phyloP scores from a whole-genome alignment of 2,113 vertebrate species.

The Ctenomys sociabilis region DNA sequence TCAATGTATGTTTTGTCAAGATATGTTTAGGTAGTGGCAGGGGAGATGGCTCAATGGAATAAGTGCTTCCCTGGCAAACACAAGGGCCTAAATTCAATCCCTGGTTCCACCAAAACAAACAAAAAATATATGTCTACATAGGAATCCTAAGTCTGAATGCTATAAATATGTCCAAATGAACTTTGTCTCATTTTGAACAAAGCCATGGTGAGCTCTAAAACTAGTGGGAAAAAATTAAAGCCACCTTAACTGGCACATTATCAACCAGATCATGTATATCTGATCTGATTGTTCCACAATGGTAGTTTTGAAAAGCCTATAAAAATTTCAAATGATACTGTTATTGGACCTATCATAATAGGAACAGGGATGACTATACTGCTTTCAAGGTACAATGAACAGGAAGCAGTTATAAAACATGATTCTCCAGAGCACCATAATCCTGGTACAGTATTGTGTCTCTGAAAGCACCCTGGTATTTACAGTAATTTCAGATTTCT shows the following conservation, averaged over 20 bases:
- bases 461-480: neutral
- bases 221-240: conserved; percentile 14
- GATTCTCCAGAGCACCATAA: neutral
- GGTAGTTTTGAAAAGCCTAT: neutral
- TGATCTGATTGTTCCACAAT: neutral
- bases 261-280: neutral
- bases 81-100: no score
- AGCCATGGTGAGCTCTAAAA: neutral
- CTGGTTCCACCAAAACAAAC: no score
- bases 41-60: no score
- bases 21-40: neutral
- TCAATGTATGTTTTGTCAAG: neutral
- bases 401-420: neutral
- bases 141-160: neutral
- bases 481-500: neutral
- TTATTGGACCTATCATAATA: neutral
- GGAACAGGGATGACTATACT: neutral
- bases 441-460: neutral
- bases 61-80: no score
- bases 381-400: neutral
- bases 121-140: no score
- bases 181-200: neutral
- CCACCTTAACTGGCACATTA: neutral
- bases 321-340: neutral
- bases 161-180: neutral